A percentile compares a stretch with the other conserved stretches of the same genome.
Evolutionary conservation across 2,888 invertebrate genomes (phyloP).

Genomic region (Leucophenga maculata): DNA sequence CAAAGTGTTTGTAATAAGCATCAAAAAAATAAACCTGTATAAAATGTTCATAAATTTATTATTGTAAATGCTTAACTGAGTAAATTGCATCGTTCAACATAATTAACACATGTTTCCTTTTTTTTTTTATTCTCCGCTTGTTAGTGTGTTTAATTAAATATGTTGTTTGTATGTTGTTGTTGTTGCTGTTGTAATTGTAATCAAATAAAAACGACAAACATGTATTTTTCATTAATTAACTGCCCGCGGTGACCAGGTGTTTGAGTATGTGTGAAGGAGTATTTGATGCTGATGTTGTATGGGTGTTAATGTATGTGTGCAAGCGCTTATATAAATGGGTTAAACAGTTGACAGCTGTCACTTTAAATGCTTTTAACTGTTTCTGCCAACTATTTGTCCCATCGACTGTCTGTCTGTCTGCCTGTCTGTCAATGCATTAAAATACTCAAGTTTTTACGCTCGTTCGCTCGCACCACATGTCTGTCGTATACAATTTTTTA

Average conservation of each 20-base stretch:
- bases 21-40: too few relatives aligned
- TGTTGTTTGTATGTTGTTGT: conserved; percentile 46
- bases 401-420: neutral
- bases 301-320: conserved; percentile 27
- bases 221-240: conserved; percentile 54
- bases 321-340: neutral
- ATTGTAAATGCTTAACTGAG: neutral
- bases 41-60: neutral
- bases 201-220: conserved; percentile 6
- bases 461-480: neutral
- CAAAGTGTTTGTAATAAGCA: too few relatives aligned
- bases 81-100: conserved; percentile 27
- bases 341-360: conserved; percentile 50
- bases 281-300: neutral
- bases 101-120: conserved; percentile 50
- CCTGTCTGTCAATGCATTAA: conserved; percentile 1
- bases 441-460: conserved; percentile 2
- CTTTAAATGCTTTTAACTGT: conserved; percentile 36
- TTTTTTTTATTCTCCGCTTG: conserved; percentile 29
- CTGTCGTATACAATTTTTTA: conserved; percentile 16
- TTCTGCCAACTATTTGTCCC: neutral
- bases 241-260: conserved; percentile 26
- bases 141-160: conserved; percentile 59
- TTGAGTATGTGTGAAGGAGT: conserved; percentile 3
- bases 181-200: conserved; percentile 32